Conservation (phyloP, 2,888 invertebrate genomes). For the Sminthurides aquaticus region DNA sequence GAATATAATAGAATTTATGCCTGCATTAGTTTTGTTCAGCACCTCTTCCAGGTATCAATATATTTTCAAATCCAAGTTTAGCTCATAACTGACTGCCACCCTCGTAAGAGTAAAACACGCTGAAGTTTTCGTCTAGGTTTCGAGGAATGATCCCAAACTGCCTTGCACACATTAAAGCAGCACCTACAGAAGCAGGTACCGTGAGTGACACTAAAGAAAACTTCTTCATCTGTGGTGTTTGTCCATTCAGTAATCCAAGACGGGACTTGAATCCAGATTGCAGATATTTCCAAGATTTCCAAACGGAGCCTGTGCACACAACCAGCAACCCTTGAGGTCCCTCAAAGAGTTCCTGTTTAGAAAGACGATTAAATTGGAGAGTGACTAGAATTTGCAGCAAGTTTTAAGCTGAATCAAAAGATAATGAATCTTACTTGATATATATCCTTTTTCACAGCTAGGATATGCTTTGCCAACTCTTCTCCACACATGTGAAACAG, state of each 20-base stretch:
- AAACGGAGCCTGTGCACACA: conserved; percentile 90
- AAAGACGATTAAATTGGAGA: conserved; percentile 17
- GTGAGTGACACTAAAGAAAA: conserved; percentile 62
- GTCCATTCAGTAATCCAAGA: conserved; percentile 45
- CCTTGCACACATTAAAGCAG: conserved; percentile 72
- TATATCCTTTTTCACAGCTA: conserved; percentile 58
- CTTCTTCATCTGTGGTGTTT: conserved; percentile 25
- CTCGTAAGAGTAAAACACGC: conserved; percentile 12
- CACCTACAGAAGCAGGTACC: conserved; percentile 73
- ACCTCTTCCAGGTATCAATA: too few relatives aligned
- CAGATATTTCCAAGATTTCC: conserved; percentile 81
- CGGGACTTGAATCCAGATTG: conserved; percentile 61
- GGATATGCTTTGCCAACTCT: conserved; percentile 59
- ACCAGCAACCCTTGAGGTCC: conserved; percentile 60
- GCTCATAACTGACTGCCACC: too few relatives aligned
- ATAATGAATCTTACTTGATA: conserved; percentile 50
- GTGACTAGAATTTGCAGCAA: conserved; percentile 1
- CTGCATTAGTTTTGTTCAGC: too few relatives aligned
- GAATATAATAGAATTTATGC: too few relatives aligned
- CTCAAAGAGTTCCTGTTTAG: conserved; percentile 51
- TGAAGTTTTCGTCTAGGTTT: conserved; percentile 16
- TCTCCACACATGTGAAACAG: conserved; percentile 65
- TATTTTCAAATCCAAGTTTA: too few relatives aligned
- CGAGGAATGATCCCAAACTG: conserved; percentile 11
- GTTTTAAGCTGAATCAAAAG: conserved; percentile 4